phyloP scores from a whole-genome alignment of 2,888 invertebrate genomes.

The Cremastobaeus sp. region DNA sequence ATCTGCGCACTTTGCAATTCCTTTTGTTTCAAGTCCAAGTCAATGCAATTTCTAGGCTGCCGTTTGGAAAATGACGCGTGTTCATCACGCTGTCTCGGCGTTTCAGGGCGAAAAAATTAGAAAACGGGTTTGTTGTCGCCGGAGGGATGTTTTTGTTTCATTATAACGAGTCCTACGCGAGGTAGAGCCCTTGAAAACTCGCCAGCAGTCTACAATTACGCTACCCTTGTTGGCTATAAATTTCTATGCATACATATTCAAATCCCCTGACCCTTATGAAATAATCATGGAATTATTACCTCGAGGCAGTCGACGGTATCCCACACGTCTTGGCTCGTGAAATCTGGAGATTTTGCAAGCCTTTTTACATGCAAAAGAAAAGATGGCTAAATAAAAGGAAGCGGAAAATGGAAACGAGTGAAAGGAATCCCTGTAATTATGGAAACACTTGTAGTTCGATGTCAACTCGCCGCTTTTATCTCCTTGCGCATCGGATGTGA shows the following conservation, averaged over 20 bases:
- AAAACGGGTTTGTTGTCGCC: constrained; percentile 65
- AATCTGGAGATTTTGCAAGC: constrained; percentile 38
- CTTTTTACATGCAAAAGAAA: constrained; percentile 24
- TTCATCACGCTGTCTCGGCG: too few species aligned
- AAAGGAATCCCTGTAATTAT: constrained; percentile 37
- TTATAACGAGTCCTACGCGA: constrained; percentile 65
- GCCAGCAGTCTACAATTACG: constrained; percentile 70
- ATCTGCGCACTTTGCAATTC: too few species aligned
- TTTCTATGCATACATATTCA: constrained; percentile 77
- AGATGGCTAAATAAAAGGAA: constrained; percentile 8
- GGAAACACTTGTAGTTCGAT: background rate
- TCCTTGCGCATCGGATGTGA: background rate
- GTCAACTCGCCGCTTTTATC: background rate
- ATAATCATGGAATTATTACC: constrained; percentile 76
- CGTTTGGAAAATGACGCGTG: too few species aligned
- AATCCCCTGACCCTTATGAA: constrained; percentile 71
- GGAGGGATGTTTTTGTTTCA: constrained; percentile 76
- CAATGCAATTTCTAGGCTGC: too few species aligned
- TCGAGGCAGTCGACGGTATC: constrained; percentile 63
- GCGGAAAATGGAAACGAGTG: constrained; percentile 21
- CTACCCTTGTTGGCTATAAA: constrained; percentile 71
- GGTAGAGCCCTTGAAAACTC: constrained; percentile 61
- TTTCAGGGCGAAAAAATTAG: constrained; percentile 14
- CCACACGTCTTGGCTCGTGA: constrained; percentile 60
- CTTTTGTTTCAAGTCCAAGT: too few species aligned